Evolutionary conservation across 2,888 invertebrate genomes (phyloP).

Genomic region (Eilema depressum): DNA sequence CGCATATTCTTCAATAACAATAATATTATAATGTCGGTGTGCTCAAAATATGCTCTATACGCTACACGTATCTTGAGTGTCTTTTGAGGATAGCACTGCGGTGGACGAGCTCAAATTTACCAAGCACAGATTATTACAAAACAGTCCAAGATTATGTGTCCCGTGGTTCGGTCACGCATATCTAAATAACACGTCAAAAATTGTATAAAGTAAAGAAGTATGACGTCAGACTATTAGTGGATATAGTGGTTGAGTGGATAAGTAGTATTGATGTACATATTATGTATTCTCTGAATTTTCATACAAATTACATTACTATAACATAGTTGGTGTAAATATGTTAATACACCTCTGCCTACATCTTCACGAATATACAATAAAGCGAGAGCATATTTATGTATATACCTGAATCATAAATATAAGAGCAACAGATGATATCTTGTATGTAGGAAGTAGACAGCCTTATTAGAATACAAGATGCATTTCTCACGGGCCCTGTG

Average conservation of each 20-base stretch:
- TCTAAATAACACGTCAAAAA: neutral
- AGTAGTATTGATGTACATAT: neutral
- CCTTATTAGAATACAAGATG: conserved; percentile 71
- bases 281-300: neutral
- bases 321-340: neutral
- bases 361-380: neutral
- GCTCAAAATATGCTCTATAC: no score
- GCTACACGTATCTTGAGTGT: no score
- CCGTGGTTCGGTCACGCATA: no score
- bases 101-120: no score
- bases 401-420: neutral
- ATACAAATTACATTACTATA: neutral
- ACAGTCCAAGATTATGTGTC: no score
- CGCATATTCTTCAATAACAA: no score
- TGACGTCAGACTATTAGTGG: no score
- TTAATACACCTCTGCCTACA: neutral
- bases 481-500: conserved; percentile 62
- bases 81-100: no score
- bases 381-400: neutral
- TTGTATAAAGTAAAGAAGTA: no score
- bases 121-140: no score
- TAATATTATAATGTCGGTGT: no score
- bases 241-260: neutral
- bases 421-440: conserved; percentile 26
- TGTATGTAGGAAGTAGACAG: conserved; percentile 38